Base-by-base conservation (phyloP, 2,113 vertebrate genomes). In the Polyodon spathula region DNA sequence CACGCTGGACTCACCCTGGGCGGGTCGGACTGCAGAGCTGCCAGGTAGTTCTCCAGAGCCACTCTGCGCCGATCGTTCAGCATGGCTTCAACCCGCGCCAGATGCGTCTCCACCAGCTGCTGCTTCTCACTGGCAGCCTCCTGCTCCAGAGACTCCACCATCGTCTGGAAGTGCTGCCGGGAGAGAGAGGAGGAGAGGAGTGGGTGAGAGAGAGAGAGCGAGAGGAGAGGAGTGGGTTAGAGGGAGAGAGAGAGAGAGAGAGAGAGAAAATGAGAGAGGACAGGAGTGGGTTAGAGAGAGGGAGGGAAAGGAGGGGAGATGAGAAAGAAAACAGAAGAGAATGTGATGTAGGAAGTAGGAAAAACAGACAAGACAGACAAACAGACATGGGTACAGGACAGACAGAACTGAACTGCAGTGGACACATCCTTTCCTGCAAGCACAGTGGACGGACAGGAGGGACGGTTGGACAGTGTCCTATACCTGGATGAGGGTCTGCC, bases 91-190 rank as follows among this genome's bases (percentile, higher is more conserved):
- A 99, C 96, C 0, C 94, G 89, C 17, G 94, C 96, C 57, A 99
- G 79, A 78, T 99, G 96, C 42, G 96, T 98, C 69, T 97, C 96
- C 67, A 97, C 95, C 42, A 99, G 87, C 84, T 97, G 95, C 80
- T 97, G 95, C 77, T 97, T 97, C 83, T 99, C 95, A 0, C 93
- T 95, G 4, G 96, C 96, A 15, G 94, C 93, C 70, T 98, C 94
- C 64, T 98, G 94, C 80, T 99, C 96, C 59, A 99, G 84, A 6
- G 94, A 94, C 74, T 96, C 94, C 58, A 97, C 92, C 88, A 94
- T 94, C 0, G 92, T 88, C 73, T 97, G 93, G 85, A 97, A 98
- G 76, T 96, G 93, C 95, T 98, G 52, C 43, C 27, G 3, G 16
- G 37, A 37, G 16, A 52, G 6, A 54, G 48, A 54, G 53, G 53